Evolutionary conservation across 2,797 vertebrate species (phyloP), one percentile per base, ranked within the genome.

Genomic region (Clamator glandarius): DNA sequence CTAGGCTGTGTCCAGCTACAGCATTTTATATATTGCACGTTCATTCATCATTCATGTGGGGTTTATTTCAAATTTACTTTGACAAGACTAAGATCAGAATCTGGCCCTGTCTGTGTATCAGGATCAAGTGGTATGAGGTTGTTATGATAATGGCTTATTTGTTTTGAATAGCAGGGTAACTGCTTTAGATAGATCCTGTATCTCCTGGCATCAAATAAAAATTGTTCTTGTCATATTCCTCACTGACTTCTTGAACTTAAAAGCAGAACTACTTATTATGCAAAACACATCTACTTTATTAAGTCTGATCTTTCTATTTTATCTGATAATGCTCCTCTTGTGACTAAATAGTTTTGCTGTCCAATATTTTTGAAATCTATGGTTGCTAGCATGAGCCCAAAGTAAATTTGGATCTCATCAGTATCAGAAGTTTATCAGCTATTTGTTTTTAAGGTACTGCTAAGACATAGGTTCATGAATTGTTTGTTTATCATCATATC

Each of bases 371-470:
- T 82, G 42, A 80, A 84, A 35, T 52, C 28, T 80, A 24, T 74
- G 8, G 79, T 55, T 42, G 80, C 39, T 68, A 70, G 6, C 50
- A 70, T 54, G 58, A 83, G 12, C 15, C 28, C 31, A 72, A 42
- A 89, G 42, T 74, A 87, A 80, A 67, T 50, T 48, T 88, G 50
- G 9, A 59, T 46, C 17, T 54, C 23, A 66, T 44, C 15, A 81
- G 23, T 39, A 70, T 70, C 39, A 89, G 62, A 92, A 76, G 8
- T 48, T 94, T 52, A 84, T 39, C 17, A 26, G 44, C 8, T 69
- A 16, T 68, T 91, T 80, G 25, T 46, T 96, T 97, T 97, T 92
- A 94, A 90, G 58, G 50, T 87, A 77, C 48, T 92, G 69, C 26
- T 92, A 92, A 95, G 19, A 17, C 10, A 0, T 82, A 95, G 82